phyloP scores from a whole-genome alignment of 2,113 vertebrate genomes.

The Callopanchax toddi region DNA sequence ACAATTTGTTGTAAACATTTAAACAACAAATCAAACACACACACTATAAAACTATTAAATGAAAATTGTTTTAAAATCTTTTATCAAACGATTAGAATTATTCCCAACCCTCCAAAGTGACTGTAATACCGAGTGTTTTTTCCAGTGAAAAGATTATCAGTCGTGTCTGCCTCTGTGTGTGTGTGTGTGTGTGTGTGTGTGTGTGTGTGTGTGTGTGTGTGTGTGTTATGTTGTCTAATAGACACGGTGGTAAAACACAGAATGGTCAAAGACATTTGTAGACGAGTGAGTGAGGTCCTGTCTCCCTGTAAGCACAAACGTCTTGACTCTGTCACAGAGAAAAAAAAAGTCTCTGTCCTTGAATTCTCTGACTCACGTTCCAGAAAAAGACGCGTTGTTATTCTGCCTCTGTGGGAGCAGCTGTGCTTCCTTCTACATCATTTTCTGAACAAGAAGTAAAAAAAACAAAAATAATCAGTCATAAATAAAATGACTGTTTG shows the following conservation, averaged over 20 bases:
- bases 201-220: background rate
- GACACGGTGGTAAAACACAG: slow-evolving; percentile 29
- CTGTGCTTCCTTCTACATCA: background rate
- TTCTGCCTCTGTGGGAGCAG: background rate
- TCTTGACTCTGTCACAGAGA: slow-evolving; percentile 26
- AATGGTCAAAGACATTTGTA: slow-evolving; percentile 40
- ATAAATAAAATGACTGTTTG: no score
- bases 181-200: slow-evolving; percentile 7
- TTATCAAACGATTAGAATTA: no score
- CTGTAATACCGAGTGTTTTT: slow-evolving; percentile 18
- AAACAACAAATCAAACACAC: no score
- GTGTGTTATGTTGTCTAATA: slow-evolving; percentile 4
- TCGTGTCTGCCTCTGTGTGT: background rate
- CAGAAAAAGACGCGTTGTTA: slow-evolving; percentile 16
- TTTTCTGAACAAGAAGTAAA: background rate
- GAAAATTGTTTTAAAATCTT: no score
- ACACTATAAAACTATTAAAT: no score
- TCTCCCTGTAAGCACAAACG: background rate
- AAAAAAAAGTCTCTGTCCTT: slow-evolving; percentile 12
- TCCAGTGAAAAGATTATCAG: slow-evolving; percentile 36
- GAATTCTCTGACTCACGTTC: slow-evolving; percentile 3
- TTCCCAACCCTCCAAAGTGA: background rate
- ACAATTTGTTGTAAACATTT: no score
- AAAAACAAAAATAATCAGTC: no score
- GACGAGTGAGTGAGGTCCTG: background rate